A percentile compares a stretch with the other conserved stretches of the same genome.
These are phyloP conservation scores for Drosophila arawakana DNA, from an alignment of 1,140 invertebrate species.

Conservation along the genomic window DNA sequence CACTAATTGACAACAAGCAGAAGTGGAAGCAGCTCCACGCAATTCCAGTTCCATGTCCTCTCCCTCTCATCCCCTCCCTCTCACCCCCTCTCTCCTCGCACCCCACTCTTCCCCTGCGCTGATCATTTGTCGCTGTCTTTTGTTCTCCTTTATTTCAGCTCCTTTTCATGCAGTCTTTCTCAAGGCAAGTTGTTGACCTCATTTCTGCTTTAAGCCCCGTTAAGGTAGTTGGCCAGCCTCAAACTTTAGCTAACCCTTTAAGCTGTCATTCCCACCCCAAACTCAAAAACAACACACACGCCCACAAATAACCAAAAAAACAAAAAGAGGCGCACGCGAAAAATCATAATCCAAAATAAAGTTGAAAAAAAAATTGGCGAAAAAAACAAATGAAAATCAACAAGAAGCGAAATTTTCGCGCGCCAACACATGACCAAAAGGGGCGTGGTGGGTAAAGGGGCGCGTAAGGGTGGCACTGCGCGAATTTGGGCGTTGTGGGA, in stretches of 20 bases:
- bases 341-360: constrained; percentile 46
- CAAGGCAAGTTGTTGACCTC: constrained; percentile 34
- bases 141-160: constrained; percentile 14
- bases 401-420: constrained; percentile 48
- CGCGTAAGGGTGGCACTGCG: constrained; percentile 12
- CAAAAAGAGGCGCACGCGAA: constrained; percentile 22
- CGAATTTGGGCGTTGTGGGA: constrained; percentile 5
- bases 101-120: neutral
- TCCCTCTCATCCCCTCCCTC: neutral
- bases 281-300: neutral
- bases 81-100: constrained; percentile 1
- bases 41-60: neutral
- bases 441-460: neutral
- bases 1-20: constrained; percentile 71
- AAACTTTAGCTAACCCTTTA: neutral
- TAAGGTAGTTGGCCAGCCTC: neutral
- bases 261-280: neutral
- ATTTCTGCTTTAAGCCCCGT: constrained; percentile 25
- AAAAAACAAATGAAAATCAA: constrained; percentile 2
- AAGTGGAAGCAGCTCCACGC: constrained; percentile 17
- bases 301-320: neutral
- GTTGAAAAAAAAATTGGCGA: neutral
- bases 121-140: constrained; percentile 39
- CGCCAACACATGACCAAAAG: constrained; percentile 16
- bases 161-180: neutral